Evolutionary conservation across 2,888 invertebrate species (phyloP).

Genomic region (Drosophila mimetica): DNA sequence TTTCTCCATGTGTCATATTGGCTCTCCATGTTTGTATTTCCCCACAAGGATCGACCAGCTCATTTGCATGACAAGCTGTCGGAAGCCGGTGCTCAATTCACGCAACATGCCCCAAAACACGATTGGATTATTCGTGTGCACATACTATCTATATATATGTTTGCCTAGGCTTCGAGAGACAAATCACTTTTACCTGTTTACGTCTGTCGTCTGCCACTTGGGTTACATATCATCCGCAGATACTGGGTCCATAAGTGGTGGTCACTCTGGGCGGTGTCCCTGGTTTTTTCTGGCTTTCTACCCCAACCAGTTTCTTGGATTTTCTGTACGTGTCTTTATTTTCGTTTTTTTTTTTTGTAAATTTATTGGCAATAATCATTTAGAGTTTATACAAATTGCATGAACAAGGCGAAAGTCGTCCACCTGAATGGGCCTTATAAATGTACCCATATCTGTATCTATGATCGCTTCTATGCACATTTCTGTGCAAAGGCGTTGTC

Average conservation of each 20-base stretch:
- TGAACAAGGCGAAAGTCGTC: slow-evolving; percentile 67
- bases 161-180: slow-evolving; percentile 45
- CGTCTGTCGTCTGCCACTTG: slow-evolving; percentile 34
- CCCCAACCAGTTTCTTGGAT: slow-evolving; percentile 67
- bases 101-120: slow-evolving; percentile 64
- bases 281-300: slow-evolving; percentile 62
- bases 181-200: slow-evolving; percentile 52
- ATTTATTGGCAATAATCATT: slow-evolving; percentile 76
- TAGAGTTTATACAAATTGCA: slow-evolving; percentile 67
- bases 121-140: slow-evolving; percentile 35
- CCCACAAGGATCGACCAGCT: slow-evolving; percentile 57
- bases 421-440: slow-evolving; percentile 53
- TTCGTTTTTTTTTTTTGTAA: slow-evolving; percentile 36
- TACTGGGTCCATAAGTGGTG: slow-evolving; percentile 18
- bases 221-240: slow-evolving; percentile 51
- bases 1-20: slow-evolving; percentile 17
- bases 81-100: slow-evolving; percentile 63
- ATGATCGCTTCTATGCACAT: slow-evolving; percentile 31
- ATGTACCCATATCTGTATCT: slow-evolving; percentile 23
- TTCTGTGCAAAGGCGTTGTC: slow-evolving; percentile 64
- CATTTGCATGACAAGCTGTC: slow-evolving; percentile 76
- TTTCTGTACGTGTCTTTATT: slow-evolving; percentile 8
- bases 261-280: slow-evolving; percentile 44
- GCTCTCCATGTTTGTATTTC: slow-evolving; percentile 18
- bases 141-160: slow-evolving; percentile 8